Conservation (phyloP, 2,113 vertebrate species). For the Cryptomyrus ogoouensis region DNA sequence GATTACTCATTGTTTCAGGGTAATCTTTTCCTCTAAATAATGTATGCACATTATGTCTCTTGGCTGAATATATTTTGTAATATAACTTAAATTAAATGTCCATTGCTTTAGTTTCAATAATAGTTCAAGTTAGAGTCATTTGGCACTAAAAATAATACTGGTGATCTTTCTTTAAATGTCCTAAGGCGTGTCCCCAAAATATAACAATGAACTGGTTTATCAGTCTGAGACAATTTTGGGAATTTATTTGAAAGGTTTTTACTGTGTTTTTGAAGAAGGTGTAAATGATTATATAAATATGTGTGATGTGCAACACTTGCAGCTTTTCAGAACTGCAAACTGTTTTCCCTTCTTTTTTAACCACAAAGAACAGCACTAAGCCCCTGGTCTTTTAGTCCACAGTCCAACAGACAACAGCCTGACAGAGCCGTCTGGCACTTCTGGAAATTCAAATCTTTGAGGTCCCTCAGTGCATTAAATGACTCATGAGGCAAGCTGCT, state of each 20-base stretch:
- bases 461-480: conserved; percentile 15
- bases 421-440: conserved; percentile 1
- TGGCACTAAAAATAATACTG: not conserved
- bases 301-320: not conserved
- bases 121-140: not conserved
- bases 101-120: not conserved
- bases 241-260: not conserved
- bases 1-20: not conserved
- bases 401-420: not conserved
- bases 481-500: not conserved
- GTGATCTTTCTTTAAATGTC: not conserved
- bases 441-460: conserved; percentile 20
- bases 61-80: not conserved
- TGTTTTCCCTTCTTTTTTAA: not conserved
- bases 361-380: not conserved
- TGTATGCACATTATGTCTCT: not conserved
- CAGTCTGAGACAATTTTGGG: not conserved
- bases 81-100: not conserved
- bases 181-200: not conserved
- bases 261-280: not conserved
- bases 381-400: not conserved
- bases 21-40: not conserved
- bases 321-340: not conserved
- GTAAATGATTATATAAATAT: not conserved
- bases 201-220: not conserved